Percentiles rank a stretch among this genome's conserved stretches.
These are phyloP conservation scores for Helicoverpa assulta DNA, from an alignment of 2,888 invertebrate species.

Conservation along the genomic window DNA sequence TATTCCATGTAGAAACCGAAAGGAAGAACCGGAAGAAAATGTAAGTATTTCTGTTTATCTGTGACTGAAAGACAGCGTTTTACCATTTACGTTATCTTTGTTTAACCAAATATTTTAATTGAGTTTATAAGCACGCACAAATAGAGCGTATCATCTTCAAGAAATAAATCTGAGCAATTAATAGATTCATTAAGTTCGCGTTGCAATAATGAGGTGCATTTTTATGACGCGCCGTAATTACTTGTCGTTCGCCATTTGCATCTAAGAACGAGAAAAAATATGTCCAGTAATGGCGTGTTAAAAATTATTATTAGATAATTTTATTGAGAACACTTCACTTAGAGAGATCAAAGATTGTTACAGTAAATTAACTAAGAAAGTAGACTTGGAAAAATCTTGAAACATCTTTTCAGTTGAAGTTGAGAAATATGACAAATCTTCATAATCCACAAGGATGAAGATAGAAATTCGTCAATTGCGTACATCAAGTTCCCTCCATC, in stretches of 20 bases:
- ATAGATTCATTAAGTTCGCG: conserved; percentile 30
- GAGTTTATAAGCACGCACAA: not conserved
- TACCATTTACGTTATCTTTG: too few relatives aligned
- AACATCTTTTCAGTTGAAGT: not conserved
- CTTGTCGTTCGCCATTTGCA: conserved; percentile 24
- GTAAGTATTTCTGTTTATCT: too few relatives aligned
- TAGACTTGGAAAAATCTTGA: not conserved
- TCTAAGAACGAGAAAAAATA: conserved; percentile 27
- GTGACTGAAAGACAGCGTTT: too few relatives aligned
- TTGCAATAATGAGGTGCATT: conserved; percentile 43
- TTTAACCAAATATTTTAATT: not conserved
- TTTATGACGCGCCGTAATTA: conserved; percentile 49
- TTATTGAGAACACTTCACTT: not conserved
- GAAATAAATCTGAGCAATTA: conserved; percentile 21
- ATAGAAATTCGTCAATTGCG: conserved; percentile 19
- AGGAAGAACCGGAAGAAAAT: too few relatives aligned
- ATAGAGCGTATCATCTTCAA: too few relatives aligned
- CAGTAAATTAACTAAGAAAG: too few relatives aligned
- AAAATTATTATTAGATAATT: conserved; percentile 1
- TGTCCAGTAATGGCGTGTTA: conserved; percentile 26
- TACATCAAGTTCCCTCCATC: conserved; percentile 26
- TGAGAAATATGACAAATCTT: conserved; percentile 9
- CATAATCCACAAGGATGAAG: conserved; percentile 7
- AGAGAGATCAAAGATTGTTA: not conserved
- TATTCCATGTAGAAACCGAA: too few relatives aligned